Percentiles rank a stretch among this genome's conserved stretches.
Evolutionary conservation across 2,113 vertebrate species (phyloP).

Genomic region (Corynorhinus townsendii): DNA sequence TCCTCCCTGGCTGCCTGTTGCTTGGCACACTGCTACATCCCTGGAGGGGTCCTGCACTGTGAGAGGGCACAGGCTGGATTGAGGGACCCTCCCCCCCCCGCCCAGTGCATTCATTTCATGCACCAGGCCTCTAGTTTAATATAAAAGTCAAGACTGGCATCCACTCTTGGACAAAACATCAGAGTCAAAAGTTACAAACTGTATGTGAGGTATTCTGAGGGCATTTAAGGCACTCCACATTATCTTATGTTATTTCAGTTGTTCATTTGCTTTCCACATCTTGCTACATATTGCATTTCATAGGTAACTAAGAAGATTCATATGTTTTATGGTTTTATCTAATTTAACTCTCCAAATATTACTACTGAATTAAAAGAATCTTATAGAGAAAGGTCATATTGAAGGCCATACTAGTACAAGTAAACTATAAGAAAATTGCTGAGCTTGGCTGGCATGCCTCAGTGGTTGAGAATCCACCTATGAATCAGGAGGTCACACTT

Average conservation of each 20-base stretch:
- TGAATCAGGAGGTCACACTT: too few relatives aligned
- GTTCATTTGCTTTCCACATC: not conserved
- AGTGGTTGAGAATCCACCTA: too few relatives aligned
- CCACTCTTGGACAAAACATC: not conserved
- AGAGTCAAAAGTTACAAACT: not conserved
- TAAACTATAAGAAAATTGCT: not conserved
- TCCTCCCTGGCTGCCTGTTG: too few relatives aligned
- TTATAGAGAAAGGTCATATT: not conserved
- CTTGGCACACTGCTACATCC: too few relatives aligned
- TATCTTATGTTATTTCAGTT: not conserved
- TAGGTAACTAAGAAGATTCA: not conserved
- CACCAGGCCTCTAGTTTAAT: not conserved
- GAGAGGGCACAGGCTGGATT: too few relatives aligned
- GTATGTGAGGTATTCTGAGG: not conserved
- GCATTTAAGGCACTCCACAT: not conserved
- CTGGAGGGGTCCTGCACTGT: too few relatives aligned
- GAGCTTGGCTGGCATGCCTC: not conserved
- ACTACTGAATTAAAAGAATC: not conserved
- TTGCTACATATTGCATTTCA: not conserved
- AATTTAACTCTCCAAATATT: not conserved
- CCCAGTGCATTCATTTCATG: too few relatives aligned
- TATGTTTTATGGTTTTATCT: not conserved
- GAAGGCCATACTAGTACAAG: not conserved
- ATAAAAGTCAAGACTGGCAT: not conserved
- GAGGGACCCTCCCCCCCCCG: too few relatives aligned